phyloP scores from a whole-genome alignment of 2,888 invertebrate genomes.

The Nephrotoma guestfalica region DNA sequence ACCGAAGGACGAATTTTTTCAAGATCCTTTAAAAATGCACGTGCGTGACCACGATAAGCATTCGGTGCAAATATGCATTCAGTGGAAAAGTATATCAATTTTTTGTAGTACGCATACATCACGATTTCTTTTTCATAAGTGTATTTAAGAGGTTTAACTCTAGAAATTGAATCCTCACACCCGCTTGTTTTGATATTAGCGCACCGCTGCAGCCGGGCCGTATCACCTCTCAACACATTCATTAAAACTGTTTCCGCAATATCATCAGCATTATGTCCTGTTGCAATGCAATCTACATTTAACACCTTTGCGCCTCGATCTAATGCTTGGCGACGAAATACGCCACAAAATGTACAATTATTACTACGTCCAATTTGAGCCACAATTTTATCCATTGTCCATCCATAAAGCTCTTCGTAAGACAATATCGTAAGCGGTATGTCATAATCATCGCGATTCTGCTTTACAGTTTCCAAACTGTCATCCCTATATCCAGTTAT shows the following conservation, averaged over 20 bases:
- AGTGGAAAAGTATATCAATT: slow-evolving; percentile 93
- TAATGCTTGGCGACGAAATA: slow-evolving; percentile 88
- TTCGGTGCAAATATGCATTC: slow-evolving; percentile 98
- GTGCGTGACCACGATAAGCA: slow-evolving; percentile 86
- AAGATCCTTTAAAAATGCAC: slow-evolving; percentile 83
- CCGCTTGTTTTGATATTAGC: slow-evolving; percentile 65
- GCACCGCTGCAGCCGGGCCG: slow-evolving; percentile 83
- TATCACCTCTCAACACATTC: slow-evolving; percentile 94
- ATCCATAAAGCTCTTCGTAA: slow-evolving; percentile 94
- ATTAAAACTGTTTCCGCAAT: slow-evolving; percentile 97
- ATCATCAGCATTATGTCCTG: slow-evolving; percentile 95
- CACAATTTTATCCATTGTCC: slow-evolving; percentile 99
- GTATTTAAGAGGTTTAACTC: slow-evolving; percentile 94
- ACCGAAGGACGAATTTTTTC: slow-evolving; percentile 84
- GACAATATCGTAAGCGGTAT: slow-evolving; percentile 90
- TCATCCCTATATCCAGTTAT: slow-evolving; percentile 94
- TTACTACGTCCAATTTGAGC: slow-evolving; percentile 71
- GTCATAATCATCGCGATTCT: slow-evolving; percentile 84
- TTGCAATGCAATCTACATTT: slow-evolving; percentile 84
- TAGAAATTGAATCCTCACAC: slow-evolving; percentile 65
- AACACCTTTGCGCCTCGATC: slow-evolving; percentile 86
- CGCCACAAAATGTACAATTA: slow-evolving; percentile 94
- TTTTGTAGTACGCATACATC: slow-evolving; percentile 96
- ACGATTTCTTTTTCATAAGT: slow-evolving; percentile 99
- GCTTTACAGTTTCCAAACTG: slow-evolving; percentile 89